Evolutionary conservation across 2,888 invertebrate species (phyloP), one percentile per base, ranked within the genome.

Genomic region (Napeogenes inachia): DNA sequence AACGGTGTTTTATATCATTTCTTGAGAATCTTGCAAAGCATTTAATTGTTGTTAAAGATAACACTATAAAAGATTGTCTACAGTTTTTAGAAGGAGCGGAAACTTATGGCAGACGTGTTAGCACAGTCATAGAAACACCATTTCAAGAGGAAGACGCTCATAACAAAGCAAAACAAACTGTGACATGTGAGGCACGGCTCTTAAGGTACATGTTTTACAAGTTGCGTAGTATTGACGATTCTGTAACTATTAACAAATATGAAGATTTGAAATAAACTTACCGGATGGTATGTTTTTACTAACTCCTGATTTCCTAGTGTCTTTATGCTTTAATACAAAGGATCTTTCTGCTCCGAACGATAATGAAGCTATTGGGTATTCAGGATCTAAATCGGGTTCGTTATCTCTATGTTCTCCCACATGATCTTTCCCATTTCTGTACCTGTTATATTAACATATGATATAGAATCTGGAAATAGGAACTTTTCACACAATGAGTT

Each of bases 1-100:
- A 99, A 81, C 92, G 99, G 65, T 99, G 98, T 79, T 97, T 99
- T 79, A 88, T 99, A 62, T 97, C 97, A n/a, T 93, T 98, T 73
- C 92, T 97, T 63, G 97, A 98, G 87, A 97, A 97, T 82, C 90
- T 97, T 72, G 93, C 97, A 0, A 98, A 98, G 77, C 97, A 98
- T 80, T 93, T 97, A 87, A 95, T 98, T 62, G 95, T 96, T 56
- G 93, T 97, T 58, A 93, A 95, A 77, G 98, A 98, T 87, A 92
- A 94, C 33, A 95, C 97, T 38, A 92, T 97, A 64, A 94, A 95
- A 72, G 98, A 98, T 77, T 97, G 97, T 75, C 91, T 97, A 64
- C 93, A 94, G 71, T 98, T 98, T 85, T 92, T 98, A 59, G 97
- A 97, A 78, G 96, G 96, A 71, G 98, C 97, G 81, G 98, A 98